Base-by-base conservation (phyloP, 2,888 invertebrate species). In the Linnaemya vulpina region DNA sequence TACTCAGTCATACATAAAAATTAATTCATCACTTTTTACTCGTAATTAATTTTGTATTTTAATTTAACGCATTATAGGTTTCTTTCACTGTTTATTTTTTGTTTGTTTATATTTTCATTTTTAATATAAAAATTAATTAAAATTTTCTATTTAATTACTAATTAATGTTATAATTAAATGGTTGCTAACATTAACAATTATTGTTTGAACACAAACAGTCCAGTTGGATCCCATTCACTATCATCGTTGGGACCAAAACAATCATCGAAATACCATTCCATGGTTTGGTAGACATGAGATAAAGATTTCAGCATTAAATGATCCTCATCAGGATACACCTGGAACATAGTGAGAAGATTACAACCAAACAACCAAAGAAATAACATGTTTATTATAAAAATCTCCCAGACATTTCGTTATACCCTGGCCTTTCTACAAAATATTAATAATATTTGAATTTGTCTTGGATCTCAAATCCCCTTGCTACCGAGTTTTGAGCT, bases 301-400 rank as follows among this genome's bases (percentile, higher is more conserved):
- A 94, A 93, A 0, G 96, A 96, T 65, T 95, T 95, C 84, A 94
- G 93, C 89, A 98, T 95, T 58, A 94, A 93, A 91, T 97, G 97
- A 43, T 95, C 95, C 91, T 97, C 97, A 91, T 98, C 97, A 0
- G 97, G 96, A 91, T 98, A 98, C 0, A 97, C 95, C 97, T 97
- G 93, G 30, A 92, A 90, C 65, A 17, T 35, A n/a, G 1, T 40
- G 60, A 40, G 4, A n/a, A 53, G 40, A n/a, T n/a, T n/a, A n/a
- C 30, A 30, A 30, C 2, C 30, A 30, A 30, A n/a, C n/a, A 30
- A 30, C 30, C 30, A 30, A 30, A 2, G 3, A 9, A 40, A 10
- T 20, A 62, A 5, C 4, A 46, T 15, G 15, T 46, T 15, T 46
- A 46, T 46, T 2, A n/a, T n/a, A n/a, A n/a, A n/a, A n/a, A n/a